Evolutionary conservation across 1,140 invertebrate species (phyloP), one percentile per base, ranked within the genome.

Genomic region (Lineus longissimus): DNA sequence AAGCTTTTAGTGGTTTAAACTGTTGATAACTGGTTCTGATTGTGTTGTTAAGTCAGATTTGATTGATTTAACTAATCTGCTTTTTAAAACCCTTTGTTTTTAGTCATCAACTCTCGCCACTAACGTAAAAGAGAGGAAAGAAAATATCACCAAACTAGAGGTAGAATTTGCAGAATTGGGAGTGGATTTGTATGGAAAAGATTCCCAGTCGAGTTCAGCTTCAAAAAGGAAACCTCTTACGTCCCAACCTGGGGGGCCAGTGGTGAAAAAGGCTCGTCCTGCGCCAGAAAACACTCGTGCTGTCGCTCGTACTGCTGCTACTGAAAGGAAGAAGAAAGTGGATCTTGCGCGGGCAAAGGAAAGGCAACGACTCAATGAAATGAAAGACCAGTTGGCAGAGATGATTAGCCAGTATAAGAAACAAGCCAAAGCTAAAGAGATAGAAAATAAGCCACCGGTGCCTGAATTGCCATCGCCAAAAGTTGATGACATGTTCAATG

Each of bases 351-450:
- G 27, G 31, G 45, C 30, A 65, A 62, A 61, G 4, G 41, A 76
- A 73, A 72, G 69, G 15, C 54, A 67, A 59, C 30, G 56, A n/a
- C 59, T 73, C 1, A 67, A 65, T 43, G 70, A 73, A 36, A 36
- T 36, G 33, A 36, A 36, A 15, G 33, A 36, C 33, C 33, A 36
- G 33, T 36, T 36, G 15, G 33, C 33, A 7, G 33, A 36, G 15
- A 36, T 36, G 33, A 36, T 36, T 33, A 62, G 65, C 33, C 45
- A 75, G 9, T 57, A 71, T 25, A 67, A 69, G 61, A 74, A 68
- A 57, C 70, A 73, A 43, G 61, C 55, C 2, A 59, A 69, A 17
- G 71, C 67, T 25, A 61, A 65, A 29, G 61, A 60, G 13, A 15
- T 64, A 40, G 69, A 69, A 54, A 55, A 68, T 17, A 56, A 56